Percentiles rank a stretch among this genome's conserved stretches.
phyloP scores from a whole-genome alignment of 2,888 invertebrate species.

The Zootermopsis nevadensis region DNA sequence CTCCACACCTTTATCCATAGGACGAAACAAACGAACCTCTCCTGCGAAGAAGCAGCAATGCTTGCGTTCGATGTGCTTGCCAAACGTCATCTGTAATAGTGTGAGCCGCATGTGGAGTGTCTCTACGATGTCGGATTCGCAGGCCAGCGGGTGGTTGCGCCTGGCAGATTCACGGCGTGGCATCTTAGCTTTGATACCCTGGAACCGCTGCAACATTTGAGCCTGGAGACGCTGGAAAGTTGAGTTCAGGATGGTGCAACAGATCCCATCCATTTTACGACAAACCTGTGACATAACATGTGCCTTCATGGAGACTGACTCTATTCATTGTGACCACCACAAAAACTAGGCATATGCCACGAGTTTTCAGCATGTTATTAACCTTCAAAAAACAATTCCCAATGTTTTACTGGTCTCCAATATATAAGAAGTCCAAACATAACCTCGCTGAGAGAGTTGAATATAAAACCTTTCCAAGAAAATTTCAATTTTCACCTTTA shows the following conservation, averaged over 20 bases:
- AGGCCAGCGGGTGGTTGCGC: conserved; percentile 88
- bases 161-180: conserved; percentile 92
- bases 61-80: conserved; percentile 92
- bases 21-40: conserved; percentile 69
- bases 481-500: no score
- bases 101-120: conserved; percentile 93
- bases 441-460: no score
- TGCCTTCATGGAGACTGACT: no score
- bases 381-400: no score
- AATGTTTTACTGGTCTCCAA: no score
- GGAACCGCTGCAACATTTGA: conserved; percentile 86
- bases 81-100: conserved; percentile 92
- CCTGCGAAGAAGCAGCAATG: conserved; percentile 96
- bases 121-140: conserved; percentile 93
- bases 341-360: no score
- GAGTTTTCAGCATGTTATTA: no score
- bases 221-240: conserved; percentile 88
- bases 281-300: conserved; percentile 75
- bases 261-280: conserved; percentile 81
- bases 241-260: conserved; percentile 82
- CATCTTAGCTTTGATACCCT: conserved; percentile 90
- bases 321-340: no score
- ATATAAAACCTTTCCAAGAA: no score
- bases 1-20: no score
- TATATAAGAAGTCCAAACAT: no score